phyloP scores from a whole-genome alignment of 2,797 vertebrate species.

The Lacerta bilineata region DNA sequence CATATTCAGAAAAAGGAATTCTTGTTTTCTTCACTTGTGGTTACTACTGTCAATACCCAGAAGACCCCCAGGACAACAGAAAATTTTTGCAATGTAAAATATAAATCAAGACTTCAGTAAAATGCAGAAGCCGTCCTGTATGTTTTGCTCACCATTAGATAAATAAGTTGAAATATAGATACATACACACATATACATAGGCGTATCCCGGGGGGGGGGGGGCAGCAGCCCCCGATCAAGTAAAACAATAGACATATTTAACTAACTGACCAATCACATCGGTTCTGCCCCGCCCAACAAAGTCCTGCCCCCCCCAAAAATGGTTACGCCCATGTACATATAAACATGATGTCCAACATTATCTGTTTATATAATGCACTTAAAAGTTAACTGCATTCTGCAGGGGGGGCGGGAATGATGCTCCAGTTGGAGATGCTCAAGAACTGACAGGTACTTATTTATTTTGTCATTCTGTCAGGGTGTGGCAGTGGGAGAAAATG shows the following conservation, averaged over 20 bases:
- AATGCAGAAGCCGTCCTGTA: background rate
- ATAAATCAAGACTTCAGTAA: background rate
- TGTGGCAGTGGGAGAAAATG: too few species aligned
- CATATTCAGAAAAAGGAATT: background rate
- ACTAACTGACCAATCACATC: too few species aligned
- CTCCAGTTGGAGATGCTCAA: background rate
- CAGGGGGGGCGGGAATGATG: background rate
- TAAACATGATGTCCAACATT: too few species aligned
- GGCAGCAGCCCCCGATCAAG: too few species aligned
- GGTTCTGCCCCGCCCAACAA: too few species aligned
- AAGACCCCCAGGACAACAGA: background rate
- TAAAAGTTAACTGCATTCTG: background rate
- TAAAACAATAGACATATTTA: too few species aligned
- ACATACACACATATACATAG: too few species aligned
- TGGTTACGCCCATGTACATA: too few species aligned
- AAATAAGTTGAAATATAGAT: background rate
- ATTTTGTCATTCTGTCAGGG: background rate
- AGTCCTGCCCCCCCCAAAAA: too few species aligned
- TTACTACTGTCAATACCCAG: background rate
- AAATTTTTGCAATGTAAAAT: constrained; percentile 2
- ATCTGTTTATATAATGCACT: background rate
- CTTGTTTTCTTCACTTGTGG: background rate
- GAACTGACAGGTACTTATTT: background rate
- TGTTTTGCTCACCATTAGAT: background rate
- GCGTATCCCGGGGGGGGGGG: too few species aligned